Conservation (phyloP, 2,113 vertebrate species). For the Oncorhynchus keta region DNA sequence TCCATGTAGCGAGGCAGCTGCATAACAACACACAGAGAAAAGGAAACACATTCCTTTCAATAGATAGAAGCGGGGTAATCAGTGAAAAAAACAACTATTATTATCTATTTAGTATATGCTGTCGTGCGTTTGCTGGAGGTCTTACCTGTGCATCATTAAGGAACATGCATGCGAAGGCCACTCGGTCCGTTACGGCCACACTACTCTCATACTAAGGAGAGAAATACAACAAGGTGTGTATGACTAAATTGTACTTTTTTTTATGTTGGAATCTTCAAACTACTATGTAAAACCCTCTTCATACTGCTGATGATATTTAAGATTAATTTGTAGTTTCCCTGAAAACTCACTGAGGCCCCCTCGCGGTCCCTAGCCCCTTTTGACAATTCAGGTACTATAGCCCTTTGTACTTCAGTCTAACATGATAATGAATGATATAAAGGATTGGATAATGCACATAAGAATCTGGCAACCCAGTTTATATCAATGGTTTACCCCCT, state of each 20-base stretch:
- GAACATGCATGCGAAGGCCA: constrained; percentile 97
- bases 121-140: neutral
- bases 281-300: neutral
- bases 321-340: neutral
- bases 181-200: constrained; percentile 91
- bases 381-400: neutral
- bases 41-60: neutral
- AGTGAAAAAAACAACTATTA: neutral
- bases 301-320: neutral
- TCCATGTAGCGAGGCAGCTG: constrained; percentile 94
- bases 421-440: neutral
- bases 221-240: neutral
- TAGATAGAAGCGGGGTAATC: too few relatives aligned
- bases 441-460: neutral
- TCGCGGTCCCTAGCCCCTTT: neutral
- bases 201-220: constrained; percentile 86
- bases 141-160: constrained; percentile 91
- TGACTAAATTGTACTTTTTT: neutral
- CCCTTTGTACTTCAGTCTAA: too few relatives aligned
- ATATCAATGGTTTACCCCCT: neutral
- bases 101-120: neutral
- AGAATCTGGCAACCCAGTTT: neutral
- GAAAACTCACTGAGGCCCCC: constrained; percentile 8
- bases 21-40: neutral
- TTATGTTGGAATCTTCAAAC: neutral